Evolutionary conservation across 1,140 invertebrate species (phyloP).

Genomic region (Halesus radiatus): DNA sequence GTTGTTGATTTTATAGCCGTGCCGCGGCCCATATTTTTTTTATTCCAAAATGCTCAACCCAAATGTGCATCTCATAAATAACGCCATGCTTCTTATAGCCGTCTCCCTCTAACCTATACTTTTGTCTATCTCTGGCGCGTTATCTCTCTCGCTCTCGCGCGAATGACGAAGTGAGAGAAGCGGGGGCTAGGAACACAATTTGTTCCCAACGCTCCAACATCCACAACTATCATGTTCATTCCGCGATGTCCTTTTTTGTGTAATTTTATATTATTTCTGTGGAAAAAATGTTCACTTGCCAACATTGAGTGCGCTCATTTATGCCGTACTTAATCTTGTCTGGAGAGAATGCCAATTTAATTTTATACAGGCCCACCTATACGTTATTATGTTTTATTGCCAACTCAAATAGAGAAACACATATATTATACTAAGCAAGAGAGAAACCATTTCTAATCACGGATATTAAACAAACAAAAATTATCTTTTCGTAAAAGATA

Average conservation of each 20-base stretch:
- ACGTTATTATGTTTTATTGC: background rate
- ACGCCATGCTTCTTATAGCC: slow-evolving; percentile 63
- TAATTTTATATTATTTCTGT: slow-evolving; percentile 42
- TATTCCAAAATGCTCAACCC: slow-evolving; percentile 67
- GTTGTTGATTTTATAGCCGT: slow-evolving; percentile 62
- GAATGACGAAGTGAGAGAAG: slow-evolving; percentile 10
- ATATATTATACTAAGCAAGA: no score
- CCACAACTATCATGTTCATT: slow-evolving; percentile 41
- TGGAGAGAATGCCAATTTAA: background rate
- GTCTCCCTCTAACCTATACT: slow-evolving; percentile 61
- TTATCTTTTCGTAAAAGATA: no score
- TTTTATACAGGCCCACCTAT: background rate
- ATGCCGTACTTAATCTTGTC: background rate
- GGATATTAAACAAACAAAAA: no score
- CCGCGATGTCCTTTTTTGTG: slow-evolving; percentile 42
- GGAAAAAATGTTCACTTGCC: slow-evolving; percentile 29
- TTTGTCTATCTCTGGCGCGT: slow-evolving; percentile 61
- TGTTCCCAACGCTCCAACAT: slow-evolving; percentile 28
- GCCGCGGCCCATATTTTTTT: slow-evolving; percentile 60
- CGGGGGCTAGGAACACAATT: slow-evolving; percentile 36
- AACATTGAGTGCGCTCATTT: slow-evolving; percentile 11
- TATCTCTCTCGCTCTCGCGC: slow-evolving; percentile 60
- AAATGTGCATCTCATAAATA: slow-evolving; percentile 71
- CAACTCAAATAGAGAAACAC: no score
- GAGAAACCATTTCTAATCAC: no score